Evolutionary conservation across 2,797 vertebrate species (phyloP).

Genomic region (Amazona ochrocephala): DNA sequence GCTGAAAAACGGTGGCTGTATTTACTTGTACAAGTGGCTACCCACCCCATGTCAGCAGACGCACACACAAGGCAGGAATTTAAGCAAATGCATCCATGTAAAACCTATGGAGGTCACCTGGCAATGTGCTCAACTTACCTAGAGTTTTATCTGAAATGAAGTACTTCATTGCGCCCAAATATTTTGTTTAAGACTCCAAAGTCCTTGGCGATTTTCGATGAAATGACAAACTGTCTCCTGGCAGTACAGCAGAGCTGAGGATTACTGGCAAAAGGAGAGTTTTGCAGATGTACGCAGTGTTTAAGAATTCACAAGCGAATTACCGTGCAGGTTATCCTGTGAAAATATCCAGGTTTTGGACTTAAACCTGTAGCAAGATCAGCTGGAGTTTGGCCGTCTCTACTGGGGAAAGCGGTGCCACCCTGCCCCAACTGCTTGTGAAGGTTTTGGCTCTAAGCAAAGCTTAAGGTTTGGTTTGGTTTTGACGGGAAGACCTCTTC

Average conservation of each 20-base stretch:
- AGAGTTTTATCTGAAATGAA: not conserved
- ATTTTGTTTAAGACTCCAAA: not conserved
- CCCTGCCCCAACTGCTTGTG: not conserved
- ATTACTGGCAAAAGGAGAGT: not conserved
- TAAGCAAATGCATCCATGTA: not conserved
- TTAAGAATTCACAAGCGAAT: not conserved
- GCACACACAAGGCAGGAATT: fast-evolving
- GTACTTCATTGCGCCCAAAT: not conserved
- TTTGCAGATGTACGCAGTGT: not conserved
- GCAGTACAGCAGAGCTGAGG: not conserved
- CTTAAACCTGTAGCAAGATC: not conserved
- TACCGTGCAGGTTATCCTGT: not conserved
- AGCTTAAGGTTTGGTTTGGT: not conserved
- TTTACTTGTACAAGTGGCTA: not conserved
- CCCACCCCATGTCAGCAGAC: not conserved
- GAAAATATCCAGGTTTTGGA: not conserved
- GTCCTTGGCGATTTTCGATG: not conserved
- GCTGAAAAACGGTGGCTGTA: not conserved
- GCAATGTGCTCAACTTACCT: not conserved
- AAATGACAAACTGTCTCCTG: not conserved
- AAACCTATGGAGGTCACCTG: not conserved
- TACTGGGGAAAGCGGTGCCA: not conserved
- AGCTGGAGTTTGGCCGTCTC: not conserved
- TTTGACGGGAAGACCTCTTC: not conserved
- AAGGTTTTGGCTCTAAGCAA: not conserved